A percentile compares a stretch with the other conserved stretches of the same genome.
These are phyloP conservation scores for Acleris emargana DNA, from an alignment of 2,888 invertebrate species.

Conservation along the genomic window DNA sequence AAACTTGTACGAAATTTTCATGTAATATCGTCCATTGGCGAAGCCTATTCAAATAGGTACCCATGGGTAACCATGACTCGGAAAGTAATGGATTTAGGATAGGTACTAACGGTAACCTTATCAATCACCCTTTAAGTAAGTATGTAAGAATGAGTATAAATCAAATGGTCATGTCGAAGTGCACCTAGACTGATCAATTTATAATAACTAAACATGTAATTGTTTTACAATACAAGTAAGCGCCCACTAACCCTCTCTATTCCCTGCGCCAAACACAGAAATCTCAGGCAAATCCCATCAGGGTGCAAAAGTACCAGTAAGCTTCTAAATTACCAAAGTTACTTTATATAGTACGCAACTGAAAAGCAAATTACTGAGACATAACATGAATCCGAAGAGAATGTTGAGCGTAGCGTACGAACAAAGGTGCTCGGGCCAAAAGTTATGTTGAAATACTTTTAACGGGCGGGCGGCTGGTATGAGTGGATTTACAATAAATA, in stretches of 20 bases:
- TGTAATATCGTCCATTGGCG: too few species aligned
- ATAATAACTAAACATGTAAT: too few species aligned
- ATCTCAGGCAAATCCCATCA: conserved; percentile 23
- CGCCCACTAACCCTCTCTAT: neutral
- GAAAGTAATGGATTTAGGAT: too few species aligned
- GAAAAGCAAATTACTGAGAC: conserved; percentile 38
- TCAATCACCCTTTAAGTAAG: too few species aligned
- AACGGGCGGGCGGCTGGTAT: conserved; percentile 70
- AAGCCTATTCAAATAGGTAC: too few species aligned
- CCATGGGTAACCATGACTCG: too few species aligned
- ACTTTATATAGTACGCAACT: conserved; percentile 35
- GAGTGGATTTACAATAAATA: conserved; percentile 84
- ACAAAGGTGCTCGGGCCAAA: conserved; percentile 65
- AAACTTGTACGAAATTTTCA: too few species aligned
- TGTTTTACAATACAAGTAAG: too few species aligned
- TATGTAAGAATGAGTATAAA: too few species aligned
- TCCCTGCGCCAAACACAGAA: conserved; percentile 1
- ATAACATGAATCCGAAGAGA: conserved; percentile 40
- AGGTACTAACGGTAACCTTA: too few species aligned
- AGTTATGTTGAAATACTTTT: conserved; percentile 82
- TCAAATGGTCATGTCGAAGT: too few species aligned
- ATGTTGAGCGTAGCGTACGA: conserved; percentile 49
- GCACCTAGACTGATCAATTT: too few species aligned
- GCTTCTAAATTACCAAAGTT: conserved; percentile 36
- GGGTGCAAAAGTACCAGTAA: conserved; percentile 27